phyloP scores from a whole-genome alignment of 2,888 invertebrate species.

The Lobophora halterata region DNA sequence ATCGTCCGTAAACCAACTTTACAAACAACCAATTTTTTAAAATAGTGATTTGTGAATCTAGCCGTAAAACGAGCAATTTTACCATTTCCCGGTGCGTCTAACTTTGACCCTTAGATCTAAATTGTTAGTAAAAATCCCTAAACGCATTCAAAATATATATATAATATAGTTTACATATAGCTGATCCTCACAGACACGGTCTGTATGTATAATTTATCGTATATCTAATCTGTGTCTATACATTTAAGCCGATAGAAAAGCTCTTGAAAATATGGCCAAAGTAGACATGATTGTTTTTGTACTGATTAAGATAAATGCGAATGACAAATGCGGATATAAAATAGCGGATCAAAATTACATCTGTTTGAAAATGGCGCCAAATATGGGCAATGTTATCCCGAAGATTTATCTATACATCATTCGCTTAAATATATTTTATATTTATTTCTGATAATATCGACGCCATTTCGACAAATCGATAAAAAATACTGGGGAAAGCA shows the following conservation, averaged over 20 bases:
- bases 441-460: constrained; percentile 2
- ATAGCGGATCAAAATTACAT: constrained; percentile 36
- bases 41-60: constrained; percentile 16
- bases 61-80: constrained; percentile 37
- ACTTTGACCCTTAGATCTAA: constrained; percentile 71
- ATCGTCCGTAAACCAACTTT: no score
- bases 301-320: constrained; percentile 36
- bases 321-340: constrained; percentile 16
- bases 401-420: no score
- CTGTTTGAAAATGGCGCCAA: constrained; percentile 11
- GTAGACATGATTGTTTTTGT: constrained; percentile 51
- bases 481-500: constrained; percentile 40
- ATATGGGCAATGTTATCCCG: no score
- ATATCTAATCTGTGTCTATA: constrained; percentile 77
- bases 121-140: constrained; percentile 79
- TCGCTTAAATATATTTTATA: no score
- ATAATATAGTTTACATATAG: constrained; percentile 67
- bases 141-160: constrained; percentile 79
- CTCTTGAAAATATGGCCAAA: constrained; percentile 68
- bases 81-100: constrained; percentile 55
- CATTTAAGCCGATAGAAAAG: constrained; percentile 76
- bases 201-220: constrained; percentile 68
- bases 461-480: constrained; percentile 19
- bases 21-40: constrained; percentile 1
- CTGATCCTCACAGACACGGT: constrained; percentile 67